Evolutionary conservation across 2,888 invertebrate genomes (phyloP), one percentile per base, ranked within the genome.

Genomic region (Brassicogethes aeneus): DNA sequence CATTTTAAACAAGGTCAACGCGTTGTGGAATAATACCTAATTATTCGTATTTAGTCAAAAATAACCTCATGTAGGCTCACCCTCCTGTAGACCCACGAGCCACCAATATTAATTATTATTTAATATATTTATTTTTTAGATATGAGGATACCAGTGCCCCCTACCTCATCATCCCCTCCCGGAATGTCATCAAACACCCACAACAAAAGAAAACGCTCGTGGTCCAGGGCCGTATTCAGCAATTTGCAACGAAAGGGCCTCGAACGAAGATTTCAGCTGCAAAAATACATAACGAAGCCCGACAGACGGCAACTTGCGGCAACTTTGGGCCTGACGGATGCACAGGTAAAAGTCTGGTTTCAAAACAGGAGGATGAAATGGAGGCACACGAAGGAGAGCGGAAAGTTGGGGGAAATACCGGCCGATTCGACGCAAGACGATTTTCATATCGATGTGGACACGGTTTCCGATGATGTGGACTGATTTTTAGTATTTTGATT

Each of bases 261-360:
- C 40, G 94, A 95, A 69, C 78, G 90, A 51, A 72, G 93, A 54
- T 95, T 95, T 65, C 88, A 91, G 60, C 79, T 93, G 50, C 94
- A 94, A 66, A 94, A 94, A 65, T 95, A 95, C 62, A 94, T 95
- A 46, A 94, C 93, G 1, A 95, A 94, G 64, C 94, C 93, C 0
- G 94, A 95, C 60, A 73, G 94, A 61, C 72, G 93, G 53, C 92
- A 93, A 65, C 69, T 95, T 44, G 94, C 94, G 0, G 91, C 91
- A 2, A 87, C 91, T 8, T 70, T 95, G 17, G 93, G 93, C 39
- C 78, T 94, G 5, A 93, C 93, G 0, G 94, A 94, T 70, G 93
- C 93, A 3, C 65, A 88, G 85, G 90, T 91, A 2, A 91, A 91
- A 70, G 91, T 92, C 2, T 91, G 91, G 91, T 92, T 91, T 64